A percentile compares a stretch with the other conserved stretches of the same genome.
Evolutionary conservation across 2,113 vertebrate genomes (phyloP).

Genomic region (Urocolius indicus): DNA sequence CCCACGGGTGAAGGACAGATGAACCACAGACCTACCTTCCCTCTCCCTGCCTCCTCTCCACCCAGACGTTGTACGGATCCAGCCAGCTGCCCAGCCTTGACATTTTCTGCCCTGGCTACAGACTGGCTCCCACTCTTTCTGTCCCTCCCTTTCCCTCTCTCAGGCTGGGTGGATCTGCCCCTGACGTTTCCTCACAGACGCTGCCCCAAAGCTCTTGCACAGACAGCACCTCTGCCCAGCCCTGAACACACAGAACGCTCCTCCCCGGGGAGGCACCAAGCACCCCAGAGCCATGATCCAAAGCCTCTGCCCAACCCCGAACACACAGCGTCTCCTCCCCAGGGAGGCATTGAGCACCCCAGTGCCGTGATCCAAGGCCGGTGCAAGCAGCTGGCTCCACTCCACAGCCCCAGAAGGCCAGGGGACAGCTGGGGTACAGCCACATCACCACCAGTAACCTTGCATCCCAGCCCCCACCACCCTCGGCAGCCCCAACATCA

Average conservation of each 20-base stretch:
- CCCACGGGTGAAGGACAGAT: background rate
- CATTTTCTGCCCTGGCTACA: conserved; percentile 17
- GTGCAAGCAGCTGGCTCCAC: background rate
- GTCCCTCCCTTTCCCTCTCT: background rate
- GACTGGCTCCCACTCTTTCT: background rate
- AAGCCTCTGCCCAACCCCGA: background rate
- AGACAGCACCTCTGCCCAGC: background rate
- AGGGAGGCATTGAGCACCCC: accelerated
- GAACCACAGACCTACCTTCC: background rate
- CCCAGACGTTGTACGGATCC: background rate
- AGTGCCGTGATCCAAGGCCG: accelerated
- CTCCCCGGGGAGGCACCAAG: background rate
- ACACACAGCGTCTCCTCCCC: background rate
- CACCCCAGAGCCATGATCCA: no score
- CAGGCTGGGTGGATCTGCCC: background rate
- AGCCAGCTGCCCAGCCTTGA: background rate
- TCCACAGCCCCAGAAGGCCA: background rate
- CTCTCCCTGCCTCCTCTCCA: background rate
- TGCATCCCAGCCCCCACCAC: background rate
- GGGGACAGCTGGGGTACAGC: background rate
- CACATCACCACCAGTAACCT: background rate
- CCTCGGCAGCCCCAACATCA: background rate
- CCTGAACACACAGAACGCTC: background rate
- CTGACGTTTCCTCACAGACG: accelerated
- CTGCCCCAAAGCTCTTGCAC: background rate